Percentiles rank a stretch among this genome's conserved stretches.
Evolutionary conservation across 1,140 invertebrate species (phyloP).

Genomic region (Homalodisca vitripennis): DNA sequence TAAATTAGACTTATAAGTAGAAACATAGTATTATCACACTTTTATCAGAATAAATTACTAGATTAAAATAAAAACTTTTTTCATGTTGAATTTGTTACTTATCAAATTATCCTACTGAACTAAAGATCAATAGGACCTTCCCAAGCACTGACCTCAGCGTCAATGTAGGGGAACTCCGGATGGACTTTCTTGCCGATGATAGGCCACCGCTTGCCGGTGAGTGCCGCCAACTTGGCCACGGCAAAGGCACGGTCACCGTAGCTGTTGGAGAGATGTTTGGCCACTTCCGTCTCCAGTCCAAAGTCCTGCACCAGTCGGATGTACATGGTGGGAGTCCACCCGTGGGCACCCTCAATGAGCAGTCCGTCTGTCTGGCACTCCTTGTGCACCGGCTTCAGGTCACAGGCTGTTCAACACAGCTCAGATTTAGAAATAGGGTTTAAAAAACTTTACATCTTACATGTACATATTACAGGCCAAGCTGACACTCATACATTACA

Average conservation of each 20-base stretch:
- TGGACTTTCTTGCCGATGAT: constrained; percentile 96
- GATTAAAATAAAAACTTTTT: no score
- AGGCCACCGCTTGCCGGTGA: constrained; percentile 96
- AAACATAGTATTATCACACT: no score
- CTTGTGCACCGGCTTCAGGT: constrained; percentile 59
- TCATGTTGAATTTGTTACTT: no score
- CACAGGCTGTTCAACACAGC: no score
- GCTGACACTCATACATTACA: no score
- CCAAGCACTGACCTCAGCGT: constrained; percentile 91
- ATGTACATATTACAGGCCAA: no score
- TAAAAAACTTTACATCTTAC: no score
- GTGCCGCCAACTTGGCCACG: constrained; percentile 91
- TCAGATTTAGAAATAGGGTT: no score
- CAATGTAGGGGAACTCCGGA: constrained; percentile 98
- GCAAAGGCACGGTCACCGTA: constrained; percentile 98
- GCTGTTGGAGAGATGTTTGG: constrained; percentile 93
- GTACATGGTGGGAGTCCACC: constrained; percentile 97
- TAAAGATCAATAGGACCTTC: no score
- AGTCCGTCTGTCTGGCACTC: constrained; percentile 85
- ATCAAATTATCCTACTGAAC: no score
- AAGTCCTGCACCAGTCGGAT: constrained; percentile 95
- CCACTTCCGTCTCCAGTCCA: constrained; percentile 83
- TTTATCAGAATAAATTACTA: no score
- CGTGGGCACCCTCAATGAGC: constrained; percentile 91
- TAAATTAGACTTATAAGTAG: no score